Evolutionary conservation across 2,888 invertebrate species (phyloP).

Genomic region (Macropis europaea): DNA sequence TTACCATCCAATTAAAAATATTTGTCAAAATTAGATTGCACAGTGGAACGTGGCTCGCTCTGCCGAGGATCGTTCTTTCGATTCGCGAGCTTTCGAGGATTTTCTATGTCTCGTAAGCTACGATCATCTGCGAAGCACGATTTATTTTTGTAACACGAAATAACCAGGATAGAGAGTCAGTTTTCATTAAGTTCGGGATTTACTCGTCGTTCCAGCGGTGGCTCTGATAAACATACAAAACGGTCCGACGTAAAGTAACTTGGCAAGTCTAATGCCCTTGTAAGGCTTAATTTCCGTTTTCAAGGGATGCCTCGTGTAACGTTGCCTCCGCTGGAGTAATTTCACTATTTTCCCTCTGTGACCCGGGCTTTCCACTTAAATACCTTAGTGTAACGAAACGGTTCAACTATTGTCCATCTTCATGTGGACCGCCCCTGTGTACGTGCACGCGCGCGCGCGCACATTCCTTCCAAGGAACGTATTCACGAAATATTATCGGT

Average conservation of each 20-base stretch:
- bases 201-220: conserved; percentile 4
- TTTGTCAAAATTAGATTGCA: too few relatives aligned
- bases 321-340: conserved; percentile 50
- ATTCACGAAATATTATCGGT: conserved; percentile 52
- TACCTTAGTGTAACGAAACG: conserved; percentile 58
- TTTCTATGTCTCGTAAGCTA: not conserved
- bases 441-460: too few relatives aligned
- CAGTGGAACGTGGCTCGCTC: too few relatives aligned
- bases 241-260: conserved; percentile 25
- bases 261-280: conserved; percentile 34
- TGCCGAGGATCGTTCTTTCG: too few relatives aligned
- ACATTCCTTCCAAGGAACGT: conserved; percentile 49
- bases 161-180: not conserved
- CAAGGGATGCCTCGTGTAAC: conserved; percentile 54
- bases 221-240: conserved; percentile 24
- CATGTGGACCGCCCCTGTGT: not conserved
- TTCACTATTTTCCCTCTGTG: conserved; percentile 62
- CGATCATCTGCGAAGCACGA: conserved; percentile 5
- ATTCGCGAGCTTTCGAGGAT: too few relatives aligned
- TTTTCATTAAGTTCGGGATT: conserved; percentile 35
- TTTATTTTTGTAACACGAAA: conserved; percentile 3
- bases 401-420: conserved; percentile 61
- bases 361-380: conserved; percentile 59
- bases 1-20: too few relatives aligned
- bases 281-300: conserved; percentile 48